phyloP scores from a whole-genome alignment of 2,113 vertebrate species.

The Elanoides forficatus region DNA sequence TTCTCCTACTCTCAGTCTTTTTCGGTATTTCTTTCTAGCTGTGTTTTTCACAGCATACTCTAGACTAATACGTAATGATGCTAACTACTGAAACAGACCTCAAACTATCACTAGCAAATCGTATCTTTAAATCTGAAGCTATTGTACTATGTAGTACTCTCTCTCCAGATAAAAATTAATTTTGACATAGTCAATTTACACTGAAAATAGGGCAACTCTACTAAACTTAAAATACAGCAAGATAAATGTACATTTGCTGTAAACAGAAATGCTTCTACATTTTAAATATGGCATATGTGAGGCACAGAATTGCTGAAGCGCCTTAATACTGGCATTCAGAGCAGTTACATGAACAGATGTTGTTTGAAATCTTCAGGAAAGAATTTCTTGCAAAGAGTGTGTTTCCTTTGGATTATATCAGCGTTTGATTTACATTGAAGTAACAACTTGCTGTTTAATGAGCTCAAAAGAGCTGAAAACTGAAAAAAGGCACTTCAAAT shows the following conservation, averaged over 20 bases:
- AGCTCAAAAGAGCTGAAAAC: slow-evolving; percentile 14
- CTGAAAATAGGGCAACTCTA: not conserved
- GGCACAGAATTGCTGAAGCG: not conserved
- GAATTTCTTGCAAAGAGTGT: not conserved
- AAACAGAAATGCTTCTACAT: not conserved
- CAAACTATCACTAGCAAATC: not conserved
- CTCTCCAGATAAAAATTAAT: not conserved
- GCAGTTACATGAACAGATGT: slow-evolving; percentile 30
- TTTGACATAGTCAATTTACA: not conserved
- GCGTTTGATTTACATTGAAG: slow-evolving; percentile 3
- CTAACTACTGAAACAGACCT: not conserved
- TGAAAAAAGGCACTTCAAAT: slow-evolving; percentile 5
- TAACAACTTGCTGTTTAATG: not conserved
- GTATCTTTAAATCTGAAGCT: not conserved
- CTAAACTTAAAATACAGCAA: not conserved
- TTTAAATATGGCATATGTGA: slow-evolving; percentile 5
- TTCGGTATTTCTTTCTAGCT: not conserved
- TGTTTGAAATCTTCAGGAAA: slow-evolving; percentile 47
- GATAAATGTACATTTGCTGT: slow-evolving; percentile 3
- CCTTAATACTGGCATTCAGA: slow-evolving; percentile 30
- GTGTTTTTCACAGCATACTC: not conserved
- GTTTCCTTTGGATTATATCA: slow-evolving; percentile 40
- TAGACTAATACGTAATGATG: not conserved
- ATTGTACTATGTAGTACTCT: not conserved
- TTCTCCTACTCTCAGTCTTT: not conserved